Evolutionary conservation across 2,113 vertebrate species (phyloP).

Genomic region (Cairina moschata): DNA sequence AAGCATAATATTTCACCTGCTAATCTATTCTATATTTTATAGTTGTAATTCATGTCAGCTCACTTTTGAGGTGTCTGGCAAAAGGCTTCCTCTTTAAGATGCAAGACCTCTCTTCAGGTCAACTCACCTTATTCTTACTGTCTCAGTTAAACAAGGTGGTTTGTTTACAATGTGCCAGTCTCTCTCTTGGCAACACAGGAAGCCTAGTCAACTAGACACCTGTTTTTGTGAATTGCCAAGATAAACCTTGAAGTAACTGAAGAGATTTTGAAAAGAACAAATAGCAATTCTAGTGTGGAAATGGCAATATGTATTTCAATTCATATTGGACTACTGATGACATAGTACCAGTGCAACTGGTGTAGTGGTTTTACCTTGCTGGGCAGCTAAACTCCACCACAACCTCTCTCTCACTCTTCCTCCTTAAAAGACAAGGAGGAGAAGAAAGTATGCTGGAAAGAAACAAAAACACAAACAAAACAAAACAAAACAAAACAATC

Average conservation of each 20-base stretch:
- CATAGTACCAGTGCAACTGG: neutral
- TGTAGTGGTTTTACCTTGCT: too few species aligned
- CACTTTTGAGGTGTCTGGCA: neutral
- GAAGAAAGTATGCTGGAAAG: too few species aligned
- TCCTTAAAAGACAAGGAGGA: too few species aligned
- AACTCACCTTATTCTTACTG: neutral
- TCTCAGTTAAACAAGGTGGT: neutral
- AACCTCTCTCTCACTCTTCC: too few species aligned
- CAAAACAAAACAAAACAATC: too few species aligned
- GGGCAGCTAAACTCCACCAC: too few species aligned
- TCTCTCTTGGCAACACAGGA: neutral
- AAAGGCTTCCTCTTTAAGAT: neutral
- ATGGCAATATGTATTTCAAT: neutral
- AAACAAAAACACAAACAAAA: too few species aligned
- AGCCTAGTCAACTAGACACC: neutral
- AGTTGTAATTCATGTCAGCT: neutral
- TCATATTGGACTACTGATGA: neutral
- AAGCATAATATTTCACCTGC: neutral
- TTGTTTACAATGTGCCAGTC: neutral
- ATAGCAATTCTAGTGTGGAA: neutral
- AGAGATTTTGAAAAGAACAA: neutral
- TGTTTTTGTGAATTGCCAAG: neutral
- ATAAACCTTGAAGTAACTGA: neutral
- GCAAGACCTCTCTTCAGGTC: neutral
- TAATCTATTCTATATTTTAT: constrained; percentile 6